Percentiles rank a stretch among this genome's conserved stretches.
Evolutionary conservation across 1,140 invertebrate genomes (phyloP).

Genomic region (Holotrichia oblita): DNA sequence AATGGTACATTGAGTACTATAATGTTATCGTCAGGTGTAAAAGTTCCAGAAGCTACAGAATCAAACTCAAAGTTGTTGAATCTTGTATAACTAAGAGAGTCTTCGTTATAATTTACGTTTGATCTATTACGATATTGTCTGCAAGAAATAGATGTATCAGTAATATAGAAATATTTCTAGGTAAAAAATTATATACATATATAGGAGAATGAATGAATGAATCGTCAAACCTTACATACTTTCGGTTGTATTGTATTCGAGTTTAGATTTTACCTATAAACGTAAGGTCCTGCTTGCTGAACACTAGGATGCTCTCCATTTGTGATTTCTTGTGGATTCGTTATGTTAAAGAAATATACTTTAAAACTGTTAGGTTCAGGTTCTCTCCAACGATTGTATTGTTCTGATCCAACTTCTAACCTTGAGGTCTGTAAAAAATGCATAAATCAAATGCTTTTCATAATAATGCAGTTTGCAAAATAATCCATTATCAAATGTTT

Average conservation of each 20-base stretch:
- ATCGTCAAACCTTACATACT: no score
- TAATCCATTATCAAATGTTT: no score
- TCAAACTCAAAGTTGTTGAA: not conserved
- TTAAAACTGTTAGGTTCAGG: not conserved
- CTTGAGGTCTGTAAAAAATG: not conserved
- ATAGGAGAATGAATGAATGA: no score
- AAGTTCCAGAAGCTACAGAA: not conserved
- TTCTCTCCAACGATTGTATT: slow-evolving; percentile 14
- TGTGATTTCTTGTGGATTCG: not conserved
- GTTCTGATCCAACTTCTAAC: not conserved
- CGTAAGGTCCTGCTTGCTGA: not conserved
- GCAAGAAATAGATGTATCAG: not conserved
- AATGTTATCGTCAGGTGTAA: not conserved
- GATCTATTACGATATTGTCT: not conserved
- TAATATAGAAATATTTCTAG: not conserved
- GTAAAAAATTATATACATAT: not conserved
- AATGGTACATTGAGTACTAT: slow-evolving; percentile 16
- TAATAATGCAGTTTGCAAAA: no score
- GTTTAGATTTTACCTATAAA: not conserved
- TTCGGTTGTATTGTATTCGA: not conserved
- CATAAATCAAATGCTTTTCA: no score
- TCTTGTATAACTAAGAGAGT: not conserved
- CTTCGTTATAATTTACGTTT: not conserved
- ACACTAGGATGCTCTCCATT: not conserved
- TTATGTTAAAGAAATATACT: not conserved